Conservation (phyloP, 92 coral and sea anemone species). For the Virgularia gustaviana region DNA sequence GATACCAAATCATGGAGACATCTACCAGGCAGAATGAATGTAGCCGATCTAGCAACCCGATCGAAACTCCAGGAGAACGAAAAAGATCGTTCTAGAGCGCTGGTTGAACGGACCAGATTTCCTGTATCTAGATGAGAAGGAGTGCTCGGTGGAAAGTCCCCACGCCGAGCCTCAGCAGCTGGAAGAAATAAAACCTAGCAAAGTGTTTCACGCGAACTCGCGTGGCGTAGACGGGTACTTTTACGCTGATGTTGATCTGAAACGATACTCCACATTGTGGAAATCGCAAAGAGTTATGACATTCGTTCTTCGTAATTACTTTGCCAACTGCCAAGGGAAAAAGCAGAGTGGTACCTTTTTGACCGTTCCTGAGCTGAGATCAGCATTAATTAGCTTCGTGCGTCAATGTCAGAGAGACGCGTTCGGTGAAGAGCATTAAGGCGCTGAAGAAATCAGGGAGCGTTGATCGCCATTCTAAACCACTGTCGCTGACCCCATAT, state of each 20-base stretch:
- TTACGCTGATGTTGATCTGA: not conserved
- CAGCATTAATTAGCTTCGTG: not conserved
- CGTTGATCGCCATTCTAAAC: not conserved
- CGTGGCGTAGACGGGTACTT: not conserved
- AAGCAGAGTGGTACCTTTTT: not conserved
- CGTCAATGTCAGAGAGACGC: constrained; percentile 26
- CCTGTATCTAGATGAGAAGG: constrained; percentile 31
- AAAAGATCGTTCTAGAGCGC: constrained; percentile 11
- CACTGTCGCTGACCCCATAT: constrained; percentile 19
- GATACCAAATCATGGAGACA: constrained; percentile 34
- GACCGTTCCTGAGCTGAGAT: not conserved
- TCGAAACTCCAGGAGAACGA: constrained; percentile 23
- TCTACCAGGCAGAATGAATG: constrained; percentile 36
- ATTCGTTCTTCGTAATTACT: constrained; percentile 13
- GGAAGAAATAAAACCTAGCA: constrained; percentile 5
- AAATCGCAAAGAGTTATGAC: constrained; percentile 18
- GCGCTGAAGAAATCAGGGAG: not conserved
- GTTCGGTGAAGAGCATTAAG: constrained; percentile 12
- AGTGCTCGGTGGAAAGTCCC: constrained; percentile 34
- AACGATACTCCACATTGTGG: constrained; percentile 8
- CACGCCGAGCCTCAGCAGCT: not conserved
- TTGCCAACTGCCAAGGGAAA: constrained; percentile 3
- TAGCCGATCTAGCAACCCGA: constrained; percentile 45
- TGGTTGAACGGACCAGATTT: constrained; percentile 57
- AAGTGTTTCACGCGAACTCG: constrained; percentile 11